Conservation (phyloP, 2,113 vertebrate species). For the Motacilla tschutschensis region DNA sequence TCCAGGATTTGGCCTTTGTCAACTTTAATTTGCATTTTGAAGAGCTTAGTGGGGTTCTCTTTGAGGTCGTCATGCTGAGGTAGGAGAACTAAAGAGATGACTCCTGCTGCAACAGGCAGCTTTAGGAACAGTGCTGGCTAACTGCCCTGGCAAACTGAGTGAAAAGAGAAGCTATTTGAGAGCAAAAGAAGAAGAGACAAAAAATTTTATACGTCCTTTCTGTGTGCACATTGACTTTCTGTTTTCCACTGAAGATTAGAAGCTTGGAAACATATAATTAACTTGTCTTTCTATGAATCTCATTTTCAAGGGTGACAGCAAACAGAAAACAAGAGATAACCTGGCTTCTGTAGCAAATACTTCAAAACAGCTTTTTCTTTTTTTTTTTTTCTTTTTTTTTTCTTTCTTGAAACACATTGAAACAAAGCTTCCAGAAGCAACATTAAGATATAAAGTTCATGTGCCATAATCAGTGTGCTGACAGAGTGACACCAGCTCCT, state of each 20-base stretch:
- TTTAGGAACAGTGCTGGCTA: background rate
- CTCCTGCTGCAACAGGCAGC: background rate
- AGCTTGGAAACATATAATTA: background rate
- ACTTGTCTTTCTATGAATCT: background rate
- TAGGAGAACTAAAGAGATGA: background rate
- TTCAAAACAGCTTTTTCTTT: background rate
- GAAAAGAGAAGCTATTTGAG: background rate
- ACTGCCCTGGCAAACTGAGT: background rate
- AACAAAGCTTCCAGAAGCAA: conserved; percentile 21
- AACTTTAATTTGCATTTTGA: conserved; percentile 41
- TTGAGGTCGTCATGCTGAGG: background rate
- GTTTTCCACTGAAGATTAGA: background rate
- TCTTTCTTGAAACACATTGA: background rate
- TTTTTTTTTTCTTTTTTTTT: background rate
- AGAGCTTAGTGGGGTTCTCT: background rate
- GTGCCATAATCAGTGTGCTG: background rate
- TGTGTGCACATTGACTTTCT: background rate
- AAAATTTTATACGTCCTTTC: background rate
- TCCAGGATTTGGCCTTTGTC: background rate
- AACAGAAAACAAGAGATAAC: background rate
- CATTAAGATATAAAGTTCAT: background rate
- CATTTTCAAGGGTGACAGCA: background rate
- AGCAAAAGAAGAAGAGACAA: background rate
- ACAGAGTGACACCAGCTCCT: background rate
- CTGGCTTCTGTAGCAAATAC: background rate